These are phyloP conservation scores for Zhengitettix transpicula DNA, from an alignment of 2,888 invertebrate species.

Conservation along the genomic window DNA sequence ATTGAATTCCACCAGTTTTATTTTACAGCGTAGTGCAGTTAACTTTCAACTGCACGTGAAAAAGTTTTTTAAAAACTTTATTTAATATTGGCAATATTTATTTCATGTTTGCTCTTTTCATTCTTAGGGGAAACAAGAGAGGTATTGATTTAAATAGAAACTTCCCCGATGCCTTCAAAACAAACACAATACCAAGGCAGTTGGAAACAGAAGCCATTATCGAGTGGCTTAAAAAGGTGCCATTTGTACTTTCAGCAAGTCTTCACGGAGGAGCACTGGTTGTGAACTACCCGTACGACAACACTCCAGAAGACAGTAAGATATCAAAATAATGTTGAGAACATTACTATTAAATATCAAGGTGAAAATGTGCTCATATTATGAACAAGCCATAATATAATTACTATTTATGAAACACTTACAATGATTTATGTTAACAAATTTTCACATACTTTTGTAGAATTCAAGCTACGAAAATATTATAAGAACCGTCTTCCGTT, in stretches of 20 bases:
- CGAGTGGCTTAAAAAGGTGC: conserved; percentile 36
- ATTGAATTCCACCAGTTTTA: too few relatives aligned
- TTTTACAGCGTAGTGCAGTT: too few relatives aligned
- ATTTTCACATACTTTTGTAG: too few relatives aligned
- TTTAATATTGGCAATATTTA: neutral
- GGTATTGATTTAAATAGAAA: conserved; percentile 36
- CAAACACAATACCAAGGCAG: conserved; percentile 21
- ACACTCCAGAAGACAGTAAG: conserved; percentile 26
- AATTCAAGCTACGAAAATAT: too few relatives aligned
- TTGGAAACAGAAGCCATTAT: conserved; percentile 40
- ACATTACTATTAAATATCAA: too few relatives aligned
- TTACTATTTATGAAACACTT: too few relatives aligned
- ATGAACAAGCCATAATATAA: too few relatives aligned
- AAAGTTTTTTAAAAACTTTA: too few relatives aligned
- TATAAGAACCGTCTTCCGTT: too few relatives aligned
- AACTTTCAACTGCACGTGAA: too few relatives aligned
- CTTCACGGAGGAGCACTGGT: conserved; percentile 50
- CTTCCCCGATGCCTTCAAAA: conserved; percentile 34
- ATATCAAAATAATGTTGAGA: neutral
- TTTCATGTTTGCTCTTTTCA: neutral
- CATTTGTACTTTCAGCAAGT: conserved; percentile 44
- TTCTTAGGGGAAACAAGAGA: conserved; percentile 20
- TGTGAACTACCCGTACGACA: conserved; percentile 53
- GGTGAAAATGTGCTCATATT: too few relatives aligned
- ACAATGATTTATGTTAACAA: too few relatives aligned